These are phyloP conservation scores for Caenorhabditis drosophilae DNA, from an alignment of 2,888 invertebrate genomes.

Conservation along the genomic window DNA sequence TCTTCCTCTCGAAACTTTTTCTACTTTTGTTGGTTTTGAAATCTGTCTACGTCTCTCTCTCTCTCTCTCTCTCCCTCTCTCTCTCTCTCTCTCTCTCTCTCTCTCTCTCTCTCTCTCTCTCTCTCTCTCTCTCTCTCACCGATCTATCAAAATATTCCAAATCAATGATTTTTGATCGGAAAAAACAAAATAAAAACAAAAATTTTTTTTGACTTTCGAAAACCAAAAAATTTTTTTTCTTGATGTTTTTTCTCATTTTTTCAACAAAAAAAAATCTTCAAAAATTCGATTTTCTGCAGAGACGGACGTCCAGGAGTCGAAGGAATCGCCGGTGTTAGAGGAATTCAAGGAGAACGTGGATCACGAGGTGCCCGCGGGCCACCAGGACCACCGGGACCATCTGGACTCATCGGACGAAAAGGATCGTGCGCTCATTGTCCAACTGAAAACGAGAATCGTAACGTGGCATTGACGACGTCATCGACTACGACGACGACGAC, in stretches of 20 bases:
- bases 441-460: background rate
- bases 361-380: slow-evolving; percentile 46
- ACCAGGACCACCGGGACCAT: slow-evolving; percentile 51
- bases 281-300: slow-evolving; percentile 22
- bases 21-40: too few species aligned
- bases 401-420: slow-evolving; percentile 38
- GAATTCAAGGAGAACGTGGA: slow-evolving; percentile 52
- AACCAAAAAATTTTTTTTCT: too few species aligned
- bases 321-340: slow-evolving; percentile 42
- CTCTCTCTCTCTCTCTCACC: background rate
- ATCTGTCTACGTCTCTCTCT: too few species aligned
- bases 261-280: background rate
- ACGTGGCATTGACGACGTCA: background rate
- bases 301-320: slow-evolving; percentile 52
- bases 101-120: too few species aligned
- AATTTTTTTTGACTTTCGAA: background rate
- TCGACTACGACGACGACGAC: slow-evolving; percentile 5
- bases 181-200: background rate
- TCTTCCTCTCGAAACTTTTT: too few species aligned
- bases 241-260: background rate
- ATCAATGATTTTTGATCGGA: background rate
- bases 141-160: background rate
- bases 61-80: too few species aligned
- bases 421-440: slow-evolving; percentile 36
- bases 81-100: too few species aligned